A percentile compares a stretch with the other conserved stretches of the same genome.
phyloP scores from a whole-genome alignment of 2,888 invertebrate species.

The Chirona hameri region DNA sequence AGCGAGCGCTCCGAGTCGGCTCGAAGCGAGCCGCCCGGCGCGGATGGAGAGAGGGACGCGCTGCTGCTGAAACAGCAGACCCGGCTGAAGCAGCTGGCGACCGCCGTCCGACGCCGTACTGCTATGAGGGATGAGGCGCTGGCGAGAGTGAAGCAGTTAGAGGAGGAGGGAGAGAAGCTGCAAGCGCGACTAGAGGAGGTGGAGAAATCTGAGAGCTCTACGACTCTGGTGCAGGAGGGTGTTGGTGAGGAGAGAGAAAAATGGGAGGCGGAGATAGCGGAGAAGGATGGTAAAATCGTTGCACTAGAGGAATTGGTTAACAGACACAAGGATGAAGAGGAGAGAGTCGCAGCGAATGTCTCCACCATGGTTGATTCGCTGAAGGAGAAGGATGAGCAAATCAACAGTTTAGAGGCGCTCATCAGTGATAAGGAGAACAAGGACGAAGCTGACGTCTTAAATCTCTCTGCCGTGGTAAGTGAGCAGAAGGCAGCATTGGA shows the following conservation, averaged over 20 bases:
- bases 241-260: not conserved
- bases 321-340: not conserved
- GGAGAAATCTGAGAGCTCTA: not conserved
- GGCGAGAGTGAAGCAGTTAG: not conserved
- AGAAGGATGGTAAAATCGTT: not conserved
- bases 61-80: slow-evolving; percentile 26
- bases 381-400: not conserved
- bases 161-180: not conserved
- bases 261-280: not conserved
- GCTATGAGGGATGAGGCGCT: slow-evolving; percentile 9
- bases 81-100: not conserved
- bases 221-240: not conserved
- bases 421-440: not conserved
- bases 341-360: not conserved
- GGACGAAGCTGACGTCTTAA: not conserved
- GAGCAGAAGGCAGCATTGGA: too few species aligned
- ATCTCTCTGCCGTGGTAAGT: too few species aligned
- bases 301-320: not conserved
- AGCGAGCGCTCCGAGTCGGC: slow-evolving; percentile 24
- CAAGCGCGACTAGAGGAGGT: not conserved
- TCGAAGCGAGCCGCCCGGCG: slow-evolving; percentile 9
- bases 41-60: not conserved
- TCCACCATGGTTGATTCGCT: not conserved
- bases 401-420: not conserved
- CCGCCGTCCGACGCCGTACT: not conserved